Base-by-base conservation (phyloP, 2,113 vertebrate species). In the Cephalopterus ornatus region DNA sequence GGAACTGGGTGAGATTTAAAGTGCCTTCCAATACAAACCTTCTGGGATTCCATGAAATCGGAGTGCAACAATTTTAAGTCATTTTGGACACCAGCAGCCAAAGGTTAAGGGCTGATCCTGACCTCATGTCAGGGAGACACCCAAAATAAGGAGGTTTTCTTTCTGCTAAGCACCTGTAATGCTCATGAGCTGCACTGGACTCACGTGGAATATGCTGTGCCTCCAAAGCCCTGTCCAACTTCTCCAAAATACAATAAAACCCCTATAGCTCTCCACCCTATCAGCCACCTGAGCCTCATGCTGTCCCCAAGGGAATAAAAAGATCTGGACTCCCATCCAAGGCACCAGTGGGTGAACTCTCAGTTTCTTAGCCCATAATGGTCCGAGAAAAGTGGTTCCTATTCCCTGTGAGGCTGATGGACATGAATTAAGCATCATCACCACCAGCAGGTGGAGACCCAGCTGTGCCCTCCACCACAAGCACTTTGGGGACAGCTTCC, bases 381-480 rank as follows among this genome's bases (percentile, higher is more conserved):
- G 19, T 14, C 58, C 58, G 35, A 63, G 56, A 65, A 11, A 6
- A 68, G 20, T 5, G 13, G 7, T 27, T 47, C 35, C 58, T 44
- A 20, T 9, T 5, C 14, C 9, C 17, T 42, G 28, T 19, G 32
- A 37, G 18, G 44, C 55, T 5, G 1, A 32, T 11, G 26, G 56
- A 44, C 35, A 3, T 22, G 30, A 76, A 37, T 49, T 28, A 49
- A 52, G 5, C 63, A 24, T 49, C 46, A 76, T n/a, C 66, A 42
- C 44, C 9, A 2, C 0, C 7, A 72, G 39, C 0, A 85, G 42
- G 30, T 0, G 1, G 67, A 80, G 28, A 63, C 5, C 11, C 37
- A 68, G 23, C 9, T 50, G 37, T 41, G 6, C 50, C 4, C 42
- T 56, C 26, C 22, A 58, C 32, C 68, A 35, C 17, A 4, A 4